Base-by-base conservation (phyloP, 2,888 invertebrate genomes). In the Pasiphila rectangulata region DNA sequence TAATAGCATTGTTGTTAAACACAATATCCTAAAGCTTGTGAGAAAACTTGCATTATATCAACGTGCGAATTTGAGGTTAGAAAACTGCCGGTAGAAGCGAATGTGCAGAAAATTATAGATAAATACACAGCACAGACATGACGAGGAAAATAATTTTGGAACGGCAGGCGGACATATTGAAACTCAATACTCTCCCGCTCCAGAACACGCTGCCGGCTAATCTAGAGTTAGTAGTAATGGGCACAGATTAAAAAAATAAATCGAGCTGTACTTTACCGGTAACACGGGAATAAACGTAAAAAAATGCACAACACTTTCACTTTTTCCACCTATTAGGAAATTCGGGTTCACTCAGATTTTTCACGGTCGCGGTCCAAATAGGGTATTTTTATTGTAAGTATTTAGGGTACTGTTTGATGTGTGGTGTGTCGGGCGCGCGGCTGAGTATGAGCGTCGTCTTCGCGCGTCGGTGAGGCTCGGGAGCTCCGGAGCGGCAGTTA, bases 401-500 rank as follows among this genome's bases (percentile, higher is more conserved):
- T 66, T 63, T 57, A 57, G 49, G 56, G 55, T 61, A 63, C 74
- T 73, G 70, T 76, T 67, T 72, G 67, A 68, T 71, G 69, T 72
- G 70, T 71, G 76, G 74, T 74, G 76, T 75, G 72, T n/a, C 70
- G 74, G 73, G 76, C 70, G 75, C 71, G 75, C 73, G 15, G 17
- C 16, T n/a, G 32, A n/a, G 30, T 9, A 32, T 10, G 32, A 17
- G 16, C 32, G 17, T 75, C 67, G 80, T 72, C 73, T 73, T 75
- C 79, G 83, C 83, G 82, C 80, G 78, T 75, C 76, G 73, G 70
- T 64, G 73, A 72, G 79, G 63, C 69, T 78, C 75, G 77, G 80
- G 75, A 83, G 78, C 76, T 78, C 75, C 82, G 76, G 71, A 68
- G 79, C 85, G 86, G 83, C 84, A 79, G 87, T 76, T 79, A 74